Evolutionary conservation across 2,113 vertebrate genomes (phyloP), one percentile per base, ranked within the genome.

Genomic region (Misgurnus anguillicaudatus): DNA sequence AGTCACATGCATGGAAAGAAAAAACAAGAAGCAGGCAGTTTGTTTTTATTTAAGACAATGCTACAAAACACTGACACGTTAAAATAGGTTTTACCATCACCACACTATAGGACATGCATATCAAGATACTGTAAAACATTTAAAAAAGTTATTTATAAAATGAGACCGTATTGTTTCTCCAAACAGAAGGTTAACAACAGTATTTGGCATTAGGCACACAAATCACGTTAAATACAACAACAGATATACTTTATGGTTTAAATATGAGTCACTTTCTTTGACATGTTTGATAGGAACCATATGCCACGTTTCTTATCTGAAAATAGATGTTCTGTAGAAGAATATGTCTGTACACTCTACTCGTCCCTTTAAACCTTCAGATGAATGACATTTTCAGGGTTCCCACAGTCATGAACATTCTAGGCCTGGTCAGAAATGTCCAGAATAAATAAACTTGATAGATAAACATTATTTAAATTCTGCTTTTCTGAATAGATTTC

Each of bases 131-230:
- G 88, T 77, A 89, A 66, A 83, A 88, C 86, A 85, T 85, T 87
- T 88, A 87, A 83, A 78, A 83, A 69, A 77, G 79, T 87, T 89
- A 90, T 83, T 84, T 45, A 21, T 86, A 87, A 86, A 82, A 80
- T 55, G 82, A 82, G 65, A 91, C 87, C 71, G 66, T 80, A 78
- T 88, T 66, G 80, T 86, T 89, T 82, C 77, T 91, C 87, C 82
- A 89, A 89, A 88, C 82, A 83, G 87, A 90, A 88, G 83, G 83
- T 90, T 89, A 88, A 91, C 90, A 88, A 91, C 90, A 88, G 83
- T 90, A 89, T 93, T 93, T 91, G 91, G 91, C 90, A 89, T 91
- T 82, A 86, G 91, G 86, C 89, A 92, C 90, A 89, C 80, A 80
- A 87, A 86, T 89, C 78, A 86, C 51, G 76, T 58, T 65, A 82